A percentile compares a stretch with the other conserved stretches of the same genome.
phyloP scores from a whole-genome alignment of 2,113 vertebrate genomes.

The Antigone vipio region DNA sequence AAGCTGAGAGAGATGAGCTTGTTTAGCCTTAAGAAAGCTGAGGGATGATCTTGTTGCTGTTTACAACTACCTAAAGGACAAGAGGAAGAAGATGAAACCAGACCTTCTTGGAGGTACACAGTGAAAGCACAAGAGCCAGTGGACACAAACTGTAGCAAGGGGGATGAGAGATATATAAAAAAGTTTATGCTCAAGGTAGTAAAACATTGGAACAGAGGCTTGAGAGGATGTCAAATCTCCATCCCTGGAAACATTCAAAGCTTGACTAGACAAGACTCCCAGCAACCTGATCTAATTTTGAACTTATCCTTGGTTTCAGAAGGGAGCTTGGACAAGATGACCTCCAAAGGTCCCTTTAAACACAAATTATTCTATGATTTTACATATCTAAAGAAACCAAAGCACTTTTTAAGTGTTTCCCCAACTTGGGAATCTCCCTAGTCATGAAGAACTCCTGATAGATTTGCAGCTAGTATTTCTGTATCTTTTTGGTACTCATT shows the following conservation, averaged over 20 bases:
- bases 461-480: not conserved
- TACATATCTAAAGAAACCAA: not conserved
- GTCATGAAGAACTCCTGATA: not conserved
- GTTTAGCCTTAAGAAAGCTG: not conserved
- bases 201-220: not conserved
- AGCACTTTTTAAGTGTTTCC: not conserved
- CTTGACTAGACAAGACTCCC: not conserved
- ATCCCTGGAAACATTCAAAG: not conserved
- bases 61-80: not conserved
- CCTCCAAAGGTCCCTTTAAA: not conserved
- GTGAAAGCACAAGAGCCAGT: not conserved
- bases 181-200: not conserved
- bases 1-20: not conserved
- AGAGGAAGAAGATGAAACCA: not conserved
- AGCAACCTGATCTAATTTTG: not conserved
- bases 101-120: not conserved
- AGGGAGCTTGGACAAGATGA: fast-evolving
- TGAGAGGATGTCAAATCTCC: not conserved
- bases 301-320: not conserved
- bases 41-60: not conserved
- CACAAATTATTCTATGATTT: not conserved
- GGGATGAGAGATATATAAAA: not conserved
- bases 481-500: not conserved
- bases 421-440: not conserved
- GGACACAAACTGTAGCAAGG: not conserved